Conservation (phyloP, 2,888 invertebrate species). For the Cataglyphis cursor region DNA sequence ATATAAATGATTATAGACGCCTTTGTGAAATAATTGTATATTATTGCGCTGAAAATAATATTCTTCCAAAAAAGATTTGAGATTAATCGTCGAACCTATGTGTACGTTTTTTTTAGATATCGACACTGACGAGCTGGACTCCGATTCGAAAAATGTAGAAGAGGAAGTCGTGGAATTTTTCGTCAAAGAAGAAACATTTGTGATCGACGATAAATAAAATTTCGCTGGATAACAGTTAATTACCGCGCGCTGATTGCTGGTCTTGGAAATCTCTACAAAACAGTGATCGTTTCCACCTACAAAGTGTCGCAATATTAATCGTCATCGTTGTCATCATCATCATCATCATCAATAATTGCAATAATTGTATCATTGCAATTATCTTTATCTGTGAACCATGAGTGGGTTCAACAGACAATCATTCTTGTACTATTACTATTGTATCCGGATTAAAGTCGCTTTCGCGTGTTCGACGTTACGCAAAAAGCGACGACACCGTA, state of each 20-base stretch:
- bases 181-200: slow-evolving; percentile 96
- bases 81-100: slow-evolving; percentile 46
- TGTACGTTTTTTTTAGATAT: slow-evolving; percentile 90
- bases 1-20: not conserved
- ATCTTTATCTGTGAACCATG: slow-evolving; percentile 70
- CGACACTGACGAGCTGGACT: slow-evolving; percentile 97
- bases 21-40: not conserved
- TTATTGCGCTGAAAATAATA: not conserved
- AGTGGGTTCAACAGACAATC: slow-evolving; percentile 72
- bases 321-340: slow-evolving; percentile 50
- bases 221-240: slow-evolving; percentile 41
- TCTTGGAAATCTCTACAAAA: slow-evolving; percentile 76
- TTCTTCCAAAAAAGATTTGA: not conserved
- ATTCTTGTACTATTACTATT: slow-evolving; percentile 68
- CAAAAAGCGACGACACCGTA: slow-evolving; percentile 77
- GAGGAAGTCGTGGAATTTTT: slow-evolving; percentile 99
- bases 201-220: slow-evolving; percentile 90
- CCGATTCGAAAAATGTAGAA: slow-evolving; percentile 94
- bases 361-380: slow-evolving; percentile 55
- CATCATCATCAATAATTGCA: slow-evolving; percentile 34
- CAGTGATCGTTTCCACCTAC: slow-evolving; percentile 62
- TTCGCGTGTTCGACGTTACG: slow-evolving; percentile 68
- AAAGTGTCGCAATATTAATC: slow-evolving; percentile 65
- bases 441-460: slow-evolving; percentile 59
- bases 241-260: slow-evolving; percentile 55